Evolutionary conservation across 2,888 invertebrate species (phyloP), one percentile per base, ranked within the genome.

Genomic region (Aleiodes leptofemur): DNA sequence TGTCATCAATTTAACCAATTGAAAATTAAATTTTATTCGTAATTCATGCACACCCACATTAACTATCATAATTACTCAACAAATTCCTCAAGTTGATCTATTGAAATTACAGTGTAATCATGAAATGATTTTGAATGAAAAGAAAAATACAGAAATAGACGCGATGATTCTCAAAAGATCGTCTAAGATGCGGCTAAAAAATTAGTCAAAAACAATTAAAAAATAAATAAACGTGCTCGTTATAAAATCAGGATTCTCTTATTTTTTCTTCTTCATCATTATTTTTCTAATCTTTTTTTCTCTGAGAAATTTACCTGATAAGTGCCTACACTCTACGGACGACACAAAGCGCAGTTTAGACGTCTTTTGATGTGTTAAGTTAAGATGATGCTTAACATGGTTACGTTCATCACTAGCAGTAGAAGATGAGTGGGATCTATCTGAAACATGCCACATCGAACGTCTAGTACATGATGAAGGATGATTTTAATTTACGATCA

Each of bases 311-410:
- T 90, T 92, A 94, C 94, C 94, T 90, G 96, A 94, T 78, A 94
- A 94, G 88, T 95, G 93, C 87, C 94, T 94, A 90, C 94, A 94
- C 89, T 96, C 96, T 83, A 96, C 95, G 64, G 95, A 95, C 79
- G 95, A 93, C 74, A 95, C 95, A 90, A 96, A 96, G 82, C 96
- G 93, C 80, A 96, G 91, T 91, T 95, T 95, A 79, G 95, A 94
- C 84, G 92, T 90, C 90, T 91, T 92, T 90, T 90, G 90, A 83
- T 91, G 91, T 86, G 90, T 84, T 86, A 88, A 87, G 83, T 86
- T 86, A 86, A 86, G 85, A 83, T 85, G 86, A 86, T 84, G 84
- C 85, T 88, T 90, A 90, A 86, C 85, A 88, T 86, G 83, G 84
- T 87, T 86, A 88, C 90, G 91, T 87, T 92, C 91, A 87, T 91